These are phyloP conservation scores for Brachionus manjavacas DNA, from an alignment of 1,140 invertebrate species.

Conservation along the genomic window DNA sequence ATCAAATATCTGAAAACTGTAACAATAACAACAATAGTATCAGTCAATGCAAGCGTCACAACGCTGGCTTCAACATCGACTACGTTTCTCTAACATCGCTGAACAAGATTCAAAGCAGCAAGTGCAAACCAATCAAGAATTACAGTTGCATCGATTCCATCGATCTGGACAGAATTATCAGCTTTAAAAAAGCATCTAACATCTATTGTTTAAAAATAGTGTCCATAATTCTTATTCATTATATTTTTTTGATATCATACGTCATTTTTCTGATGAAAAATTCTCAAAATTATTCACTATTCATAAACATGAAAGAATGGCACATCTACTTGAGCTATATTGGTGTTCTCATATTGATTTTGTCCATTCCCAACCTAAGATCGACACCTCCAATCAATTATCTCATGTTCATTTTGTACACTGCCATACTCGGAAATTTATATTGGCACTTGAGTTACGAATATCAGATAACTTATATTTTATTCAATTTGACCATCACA, in stretches of 20 bases:
- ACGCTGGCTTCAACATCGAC: neutral
- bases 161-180: neutral
- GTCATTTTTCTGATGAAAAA: neutral
- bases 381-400: neutral
- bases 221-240: conserved; percentile 5
- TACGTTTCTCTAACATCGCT: conserved; percentile 13
- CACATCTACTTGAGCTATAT: conserved; percentile 3
- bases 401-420: neutral
- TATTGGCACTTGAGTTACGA: neutral
- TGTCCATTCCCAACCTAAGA: neutral
- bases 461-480: neutral
- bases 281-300: neutral
- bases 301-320: neutral
- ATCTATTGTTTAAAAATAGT: conserved; percentile 16
- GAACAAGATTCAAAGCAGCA: conserved; percentile 18
- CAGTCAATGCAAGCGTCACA: neutral
- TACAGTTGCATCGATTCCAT: neutral
- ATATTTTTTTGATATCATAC: neutral
- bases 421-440: neutral
- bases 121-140: neutral
- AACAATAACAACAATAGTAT: neutral
- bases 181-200: conserved; percentile 3
- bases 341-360: neutral
- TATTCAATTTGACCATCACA: neutral
- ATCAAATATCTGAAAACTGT: neutral